Percentiles rank a stretch among this genome's conserved stretches.
These are phyloP conservation scores for Drosophila arawakana DNA, from an alignment of 1,140 invertebrate genomes.

Conservation along the genomic window DNA sequence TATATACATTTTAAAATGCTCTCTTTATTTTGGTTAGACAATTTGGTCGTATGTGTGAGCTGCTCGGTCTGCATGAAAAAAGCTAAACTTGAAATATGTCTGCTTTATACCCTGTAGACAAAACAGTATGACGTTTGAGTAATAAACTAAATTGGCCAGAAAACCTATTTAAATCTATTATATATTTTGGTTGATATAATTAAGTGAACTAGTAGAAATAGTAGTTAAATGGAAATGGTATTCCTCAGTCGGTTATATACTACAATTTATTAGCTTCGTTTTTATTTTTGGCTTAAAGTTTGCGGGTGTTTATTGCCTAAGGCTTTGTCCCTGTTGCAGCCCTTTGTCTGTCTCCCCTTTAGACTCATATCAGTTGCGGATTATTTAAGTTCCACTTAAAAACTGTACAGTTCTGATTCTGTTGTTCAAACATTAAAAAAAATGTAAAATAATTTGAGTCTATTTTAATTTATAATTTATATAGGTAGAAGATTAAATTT, in stretches of 20 bases:
- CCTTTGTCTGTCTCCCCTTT: neutral
- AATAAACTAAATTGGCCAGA: neutral
- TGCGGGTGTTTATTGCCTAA: neutral
- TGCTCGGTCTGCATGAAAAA: conserved; percentile 12
- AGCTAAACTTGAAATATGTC: neutral
- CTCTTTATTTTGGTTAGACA: conserved; percentile 50
- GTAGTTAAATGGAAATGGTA: neutral
- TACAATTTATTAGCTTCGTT: neutral
- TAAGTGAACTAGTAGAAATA: neutral
- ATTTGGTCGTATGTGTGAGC: conserved; percentile 12
- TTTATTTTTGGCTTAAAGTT: neutral
- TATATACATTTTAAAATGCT: conserved; percentile 47
- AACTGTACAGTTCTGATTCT: neutral
- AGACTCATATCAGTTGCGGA: neutral
- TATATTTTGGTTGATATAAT: neutral
- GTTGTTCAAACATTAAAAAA: neutral
- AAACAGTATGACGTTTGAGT: neutral
- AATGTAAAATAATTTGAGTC: too few relatives aligned
- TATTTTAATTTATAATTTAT: neutral
- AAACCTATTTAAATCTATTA: neutral
- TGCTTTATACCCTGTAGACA: conserved; percentile 11
- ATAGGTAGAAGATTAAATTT: neutral
- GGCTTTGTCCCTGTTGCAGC: neutral
- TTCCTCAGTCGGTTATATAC: conserved; percentile 20
- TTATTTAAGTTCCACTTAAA: neutral